phyloP scores from a whole-genome alignment of 2,113 vertebrate genomes.

The Illadopsis cleaveri region DNA sequence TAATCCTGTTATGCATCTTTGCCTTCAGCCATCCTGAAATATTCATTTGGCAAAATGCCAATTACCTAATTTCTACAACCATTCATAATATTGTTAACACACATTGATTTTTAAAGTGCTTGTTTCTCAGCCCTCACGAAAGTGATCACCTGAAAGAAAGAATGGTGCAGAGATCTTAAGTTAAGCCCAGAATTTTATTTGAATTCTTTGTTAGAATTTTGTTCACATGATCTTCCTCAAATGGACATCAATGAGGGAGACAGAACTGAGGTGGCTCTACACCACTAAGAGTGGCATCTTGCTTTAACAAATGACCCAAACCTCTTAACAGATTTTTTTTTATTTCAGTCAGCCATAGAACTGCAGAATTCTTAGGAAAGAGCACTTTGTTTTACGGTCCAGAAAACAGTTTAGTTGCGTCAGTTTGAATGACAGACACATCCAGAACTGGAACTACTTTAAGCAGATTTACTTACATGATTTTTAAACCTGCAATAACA shows the following conservation, averaged over 20 bases:
- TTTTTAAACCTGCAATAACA: background rate
- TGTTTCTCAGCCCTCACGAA: background rate
- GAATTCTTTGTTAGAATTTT: background rate
- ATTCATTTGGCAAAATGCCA: background rate
- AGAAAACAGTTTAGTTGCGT: background rate
- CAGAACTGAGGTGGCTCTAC: background rate
- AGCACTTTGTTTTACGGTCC: background rate
- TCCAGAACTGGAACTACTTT: background rate
- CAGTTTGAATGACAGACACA: background rate
- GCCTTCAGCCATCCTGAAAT: background rate
- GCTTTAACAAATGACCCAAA: background rate
- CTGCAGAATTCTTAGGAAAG: background rate
- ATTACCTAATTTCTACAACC: background rate
- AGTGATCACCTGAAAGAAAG: background rate
- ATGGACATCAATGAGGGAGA: fast-evolving
- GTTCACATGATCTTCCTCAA: background rate
- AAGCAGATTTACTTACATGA: background rate
- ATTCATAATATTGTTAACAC: slow-evolving; percentile 8
- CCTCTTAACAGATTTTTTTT: background rate
- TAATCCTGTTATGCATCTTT: background rate
- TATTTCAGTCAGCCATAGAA: background rate
- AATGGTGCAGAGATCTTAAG: background rate
- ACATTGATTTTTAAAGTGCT: slow-evolving; percentile 25
- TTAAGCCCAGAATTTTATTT: background rate
- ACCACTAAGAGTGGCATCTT: background rate